Evolutionary conservation across 2,113 vertebrate genomes (phyloP), one percentile per base, ranked within the genome.

Genomic region (Macquaria australasica): DNA sequence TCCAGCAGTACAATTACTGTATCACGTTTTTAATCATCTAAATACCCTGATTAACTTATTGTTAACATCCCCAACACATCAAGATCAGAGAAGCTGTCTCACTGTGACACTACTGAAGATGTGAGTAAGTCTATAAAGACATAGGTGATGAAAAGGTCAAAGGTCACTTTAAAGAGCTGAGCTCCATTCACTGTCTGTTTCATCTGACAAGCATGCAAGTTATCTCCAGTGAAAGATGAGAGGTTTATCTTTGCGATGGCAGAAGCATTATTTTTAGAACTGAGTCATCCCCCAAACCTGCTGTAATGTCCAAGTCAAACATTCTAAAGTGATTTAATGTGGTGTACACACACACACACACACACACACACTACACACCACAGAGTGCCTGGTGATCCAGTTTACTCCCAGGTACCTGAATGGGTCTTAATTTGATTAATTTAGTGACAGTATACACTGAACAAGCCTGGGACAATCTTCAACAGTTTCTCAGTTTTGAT

Each of bases 201-300:
- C 82, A 87, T 81, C 64, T 20, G 56, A 43, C 53, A 78, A 82
- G 73, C 64, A 87, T 75, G 73, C 28, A 10, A 69, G 69, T 53
- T 41, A 25, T 28, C 21, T 37, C 55, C 31, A 50, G 51, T 73
- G 76, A 85, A 81, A 87, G 69, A 77, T 28, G 87, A 87, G 76
- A 80, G 6, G 79, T 82, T 66, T 72, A 58, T 76, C 45, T 66
- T 66, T 43, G 63, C 43, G 6, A 12, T 16, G 71, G 34, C 66
- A 56, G 48, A 79, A 79, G 39, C 18, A 9, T 56, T 85, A 84
- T 86, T 80, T 87, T 87, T 84, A 82, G 79, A 28, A 48, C 41
- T 53, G 45, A 72, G 39, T 71, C 51, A 18, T 70, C 45, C 25
- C 9, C 41, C n/a, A 53, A 10, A 16, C n/a, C 9, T 25, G 59